Evolutionary conservation across 2,888 invertebrate species (phyloP).

Genomic region (Biston betularia): DNA sequence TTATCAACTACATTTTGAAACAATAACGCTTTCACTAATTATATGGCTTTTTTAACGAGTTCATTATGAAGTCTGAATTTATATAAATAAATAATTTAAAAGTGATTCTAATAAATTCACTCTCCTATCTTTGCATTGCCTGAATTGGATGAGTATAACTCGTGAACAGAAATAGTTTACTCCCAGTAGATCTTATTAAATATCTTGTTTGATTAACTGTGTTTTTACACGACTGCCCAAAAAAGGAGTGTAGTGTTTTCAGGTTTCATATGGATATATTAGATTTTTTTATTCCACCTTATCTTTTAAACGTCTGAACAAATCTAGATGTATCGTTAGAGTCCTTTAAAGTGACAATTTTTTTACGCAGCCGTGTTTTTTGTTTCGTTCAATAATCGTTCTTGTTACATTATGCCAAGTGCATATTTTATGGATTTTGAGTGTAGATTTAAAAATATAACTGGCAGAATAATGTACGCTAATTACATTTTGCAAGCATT

Average conservation of each 20-base stretch:
- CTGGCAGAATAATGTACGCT: neutral
- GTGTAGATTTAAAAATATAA: neutral
- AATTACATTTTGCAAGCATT: slow-evolving; percentile 9
- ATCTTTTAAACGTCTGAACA: no score
- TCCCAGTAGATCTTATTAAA: slow-evolving; percentile 8
- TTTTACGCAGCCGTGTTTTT: no score
- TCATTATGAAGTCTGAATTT: neutral
- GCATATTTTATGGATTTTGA: neutral
- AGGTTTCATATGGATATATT: no score
- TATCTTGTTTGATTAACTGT: neutral
- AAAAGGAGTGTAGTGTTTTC: no score
- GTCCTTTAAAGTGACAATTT: no score
- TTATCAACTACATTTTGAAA: slow-evolving; percentile 3
- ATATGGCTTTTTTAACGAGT: neutral
- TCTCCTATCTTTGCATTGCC: neutral
- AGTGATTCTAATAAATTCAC: slow-evolving; percentile 8
- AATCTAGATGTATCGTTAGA: no score
- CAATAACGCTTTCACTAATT: neutral
- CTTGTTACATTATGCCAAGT: neutral
- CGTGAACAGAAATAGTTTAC: slow-evolving; percentile 41
- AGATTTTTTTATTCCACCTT: no score
- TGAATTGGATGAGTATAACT: neutral
- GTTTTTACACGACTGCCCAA: neutral
- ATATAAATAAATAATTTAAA: neutral
- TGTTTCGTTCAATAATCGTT: neutral